Evolutionary conservation across 2,113 vertebrate species (phyloP).

Genomic region (Pongo abelii): DNA sequence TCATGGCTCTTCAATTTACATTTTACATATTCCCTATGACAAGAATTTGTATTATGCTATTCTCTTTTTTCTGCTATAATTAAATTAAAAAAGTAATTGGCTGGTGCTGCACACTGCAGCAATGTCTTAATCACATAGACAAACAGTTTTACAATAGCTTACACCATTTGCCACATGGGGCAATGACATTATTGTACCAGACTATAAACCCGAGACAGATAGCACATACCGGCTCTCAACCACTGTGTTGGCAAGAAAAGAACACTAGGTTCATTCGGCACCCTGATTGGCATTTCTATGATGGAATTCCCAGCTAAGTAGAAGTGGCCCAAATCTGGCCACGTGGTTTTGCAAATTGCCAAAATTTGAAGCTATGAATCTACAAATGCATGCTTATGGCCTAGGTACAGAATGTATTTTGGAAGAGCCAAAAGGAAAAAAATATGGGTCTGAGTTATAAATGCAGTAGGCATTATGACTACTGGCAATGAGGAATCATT

Average conservation of each 20-base stretch:
- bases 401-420: neutral
- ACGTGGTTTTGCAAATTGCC: constrained; percentile 65
- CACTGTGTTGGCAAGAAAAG: constrained; percentile 78
- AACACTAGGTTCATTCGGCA: constrained; percentile 29
- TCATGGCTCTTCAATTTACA: constrained; percentile 90
- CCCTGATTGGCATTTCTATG: constrained; percentile 50
- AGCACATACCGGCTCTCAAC: constrained; percentile 83
- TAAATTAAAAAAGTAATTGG: constrained; percentile 92
- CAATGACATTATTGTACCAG: constrained; percentile 88
- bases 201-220: constrained; percentile 86
- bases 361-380: constrained; percentile 45
- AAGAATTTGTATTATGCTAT: constrained; percentile 90
- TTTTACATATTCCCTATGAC: constrained; percentile 90
- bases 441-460: neutral
- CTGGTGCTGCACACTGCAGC: constrained; percentile 88
- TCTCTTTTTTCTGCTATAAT: constrained; percentile 89
- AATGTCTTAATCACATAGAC: constrained; percentile 91
- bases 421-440: neutral
- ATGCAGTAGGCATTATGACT: neutral
- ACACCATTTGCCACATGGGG: constrained; percentile 90
- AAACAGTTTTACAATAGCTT: constrained; percentile 91
- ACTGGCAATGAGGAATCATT: neutral
- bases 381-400: neutral
- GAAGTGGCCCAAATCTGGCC: constrained; percentile 74
- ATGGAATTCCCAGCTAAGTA: constrained; percentile 82